Base-by-base conservation (phyloP, 2,888 invertebrate species). In the Sinotaia quadrata region DNA sequence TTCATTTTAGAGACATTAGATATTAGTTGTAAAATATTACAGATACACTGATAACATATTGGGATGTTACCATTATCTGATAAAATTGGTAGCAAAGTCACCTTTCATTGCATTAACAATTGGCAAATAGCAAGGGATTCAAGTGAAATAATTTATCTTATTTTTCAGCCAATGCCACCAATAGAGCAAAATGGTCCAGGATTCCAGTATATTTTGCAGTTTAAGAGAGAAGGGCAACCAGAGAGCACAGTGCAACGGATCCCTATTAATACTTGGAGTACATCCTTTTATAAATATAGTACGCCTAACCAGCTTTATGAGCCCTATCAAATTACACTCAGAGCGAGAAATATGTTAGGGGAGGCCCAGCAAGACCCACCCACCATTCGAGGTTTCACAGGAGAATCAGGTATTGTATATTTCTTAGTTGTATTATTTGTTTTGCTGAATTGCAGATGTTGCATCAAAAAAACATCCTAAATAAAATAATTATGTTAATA, bases 161-260 rank as follows among this genome's bases (percentile, higher is more conserved):
- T n/a, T n/a, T n/a, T 86, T 37, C 84, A 94, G 92, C 93, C 94
- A 75, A 98, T 99, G 97, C 94, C 96, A 0, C 93, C 95, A 88
- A 95, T 98, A 79, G 96, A 98, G 84, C 98, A 98, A 89, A 96
- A 98, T 89, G 98, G 94, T 0, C 95, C 95, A 0, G 93, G 93
- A 54, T 98, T 99, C 90, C 93, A 94, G 87, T 99, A 99, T 89
- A 91, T 93, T 71, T 94, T 98, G 31, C 63, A 92, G 79, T 97
- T 94, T 92, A 93, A 93, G 76, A 92, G 93, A 65, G 93, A 94
- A 86, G 93, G 94, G 80, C 91, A 94, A 81, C 91, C 92, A 0
- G 94, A 73, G 2, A 91, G 91, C 75, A 92, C 93, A 78, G 74
- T 70, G 67, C 56, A 70, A n/a, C n/a, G n/a, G 0, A 66, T 73